Base-by-base conservation (phyloP, 2,113 vertebrate genomes). In the Meleagris gallopavo region DNA sequence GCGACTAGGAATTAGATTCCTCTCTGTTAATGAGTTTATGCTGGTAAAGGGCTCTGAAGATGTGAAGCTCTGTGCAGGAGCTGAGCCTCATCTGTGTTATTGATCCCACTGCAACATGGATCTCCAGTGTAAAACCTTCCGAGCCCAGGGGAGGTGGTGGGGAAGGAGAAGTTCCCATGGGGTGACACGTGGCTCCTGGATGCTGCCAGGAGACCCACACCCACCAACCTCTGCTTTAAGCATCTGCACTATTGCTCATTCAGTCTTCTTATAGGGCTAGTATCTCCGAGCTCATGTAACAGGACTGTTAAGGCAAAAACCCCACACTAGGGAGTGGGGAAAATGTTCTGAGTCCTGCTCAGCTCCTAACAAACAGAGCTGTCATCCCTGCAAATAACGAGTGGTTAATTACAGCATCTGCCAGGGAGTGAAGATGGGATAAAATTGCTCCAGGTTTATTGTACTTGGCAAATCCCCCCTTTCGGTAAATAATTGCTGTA, bases 1-100 rank as follows among this genome's bases (percentile, higher is more conserved):
- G 85, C 65, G 79, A 29, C 61, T n/a, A 57, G 72, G 94, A 96
- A 94, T 70, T 65, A 36, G 46, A 88, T 83, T 91, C 86, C 88
- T 89, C 1, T 3, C 75, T 1, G 3, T 61, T 96, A 89, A 96
- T 52, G 92, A 87, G 85, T 89, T 94, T 62, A 61, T 69, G 70
- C 66, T 88, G 71, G 75, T 5, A 70, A 94, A 87, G 89, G 65
- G 72, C 83, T 89, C 83, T 38, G 83, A 61, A 72, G 86, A 83
- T 0, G 22, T 52, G 77, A 93, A 88, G 82, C 92, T 94, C 86
- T 11, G 2, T 38, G 21, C 3, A 66, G 88, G 60, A 88, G 86
- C 82, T 8, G 69, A 83, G 89, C 82, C 72, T 91, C 46, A 14
- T 78, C 95, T 86, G 52, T 78, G 58, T 76, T 82, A 91, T 90